These are phyloP conservation scores for Tuberolachnus salignus DNA, from an alignment of 2,888 invertebrate genomes.

Conservation along the genomic window DNA sequence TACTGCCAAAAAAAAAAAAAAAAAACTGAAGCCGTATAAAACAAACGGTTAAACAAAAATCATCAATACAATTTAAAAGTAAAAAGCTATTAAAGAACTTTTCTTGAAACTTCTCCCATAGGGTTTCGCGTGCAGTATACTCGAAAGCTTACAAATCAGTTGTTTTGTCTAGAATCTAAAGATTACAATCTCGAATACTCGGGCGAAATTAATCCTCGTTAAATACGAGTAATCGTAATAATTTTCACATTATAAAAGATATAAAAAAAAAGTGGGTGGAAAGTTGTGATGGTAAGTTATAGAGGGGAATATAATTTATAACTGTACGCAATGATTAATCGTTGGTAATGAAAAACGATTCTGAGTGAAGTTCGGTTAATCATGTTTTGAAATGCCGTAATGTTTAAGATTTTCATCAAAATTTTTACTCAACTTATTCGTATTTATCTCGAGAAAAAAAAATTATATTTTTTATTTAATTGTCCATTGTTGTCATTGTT, in stretches of 20 bases:
- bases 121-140: background rate
- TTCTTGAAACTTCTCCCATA: background rate
- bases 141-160: background rate
- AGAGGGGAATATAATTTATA: no score
- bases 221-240: background rate
- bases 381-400: no score
- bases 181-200: background rate
- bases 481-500: no score
- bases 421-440: no score
- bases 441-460: no score
- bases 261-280: no score
- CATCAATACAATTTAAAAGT: constrained; percentile 18
- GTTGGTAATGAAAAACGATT: no score
- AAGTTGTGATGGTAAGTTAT: no score
- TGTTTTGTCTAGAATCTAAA: background rate
- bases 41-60: constrained; percentile 14
- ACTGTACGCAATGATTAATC: no score
- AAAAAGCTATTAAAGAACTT: constrained; percentile 29
- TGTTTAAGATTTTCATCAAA: no score
- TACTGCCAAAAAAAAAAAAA: background rate
- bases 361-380: no score
- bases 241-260: background rate
- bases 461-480: no score
- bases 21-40: background rate
- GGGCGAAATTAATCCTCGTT: constrained; percentile 10